Base-by-base conservation (phyloP, 2,888 invertebrate species). In the Arrhopalites spinosus region DNA sequence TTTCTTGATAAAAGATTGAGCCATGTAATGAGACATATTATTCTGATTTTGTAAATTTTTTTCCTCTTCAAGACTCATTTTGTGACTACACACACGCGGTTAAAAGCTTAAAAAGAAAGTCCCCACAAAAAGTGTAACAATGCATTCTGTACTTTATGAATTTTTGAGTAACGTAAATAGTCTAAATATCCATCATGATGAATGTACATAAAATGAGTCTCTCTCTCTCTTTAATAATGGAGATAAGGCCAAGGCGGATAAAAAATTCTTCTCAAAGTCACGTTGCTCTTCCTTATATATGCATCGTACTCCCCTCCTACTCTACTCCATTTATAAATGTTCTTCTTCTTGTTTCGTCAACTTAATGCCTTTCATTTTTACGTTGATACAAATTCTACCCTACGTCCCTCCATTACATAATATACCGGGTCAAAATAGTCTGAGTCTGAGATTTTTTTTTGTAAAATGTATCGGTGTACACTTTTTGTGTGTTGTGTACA, bases 211-310 rank as follows among this genome's bases (percentile, higher is more conserved):
- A 3, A 59, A 59, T 23, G 17, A 59, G 8, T 5, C 11, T 23
- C 20, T 25, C 25, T 25, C 8, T 59, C 13, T 25, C 59, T 23
- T 23, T 25, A 50, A n/a, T n/a, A n/a, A 15, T 59, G 23, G 20
- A 25, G 15, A 59, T 68, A 47, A 27, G 47, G 50, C 53, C 20
- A 36, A 70, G 36, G 36, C 30, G 71, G 69, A 29, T 69, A 56
- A 71, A 56, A n/a, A 59, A 71, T 71, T 36, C 43, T 59, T 59
- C 23, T 56, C 56, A 71, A 53, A 59, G 59, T 59, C 59, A 71
- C 71, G 71, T 71, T 59, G 59, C 59, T 50, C 59, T 59, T 61
- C 59, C 56, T 59, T 27, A 20, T 20, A 50, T 3, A 50, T n/a
- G 23, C 11, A n/a, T 20, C 15, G 20, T 53, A n/a, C 20, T n/a